phyloP scores from a whole-genome alignment of 2,888 invertebrate genomes.

The Eupithecia abbreviata region DNA sequence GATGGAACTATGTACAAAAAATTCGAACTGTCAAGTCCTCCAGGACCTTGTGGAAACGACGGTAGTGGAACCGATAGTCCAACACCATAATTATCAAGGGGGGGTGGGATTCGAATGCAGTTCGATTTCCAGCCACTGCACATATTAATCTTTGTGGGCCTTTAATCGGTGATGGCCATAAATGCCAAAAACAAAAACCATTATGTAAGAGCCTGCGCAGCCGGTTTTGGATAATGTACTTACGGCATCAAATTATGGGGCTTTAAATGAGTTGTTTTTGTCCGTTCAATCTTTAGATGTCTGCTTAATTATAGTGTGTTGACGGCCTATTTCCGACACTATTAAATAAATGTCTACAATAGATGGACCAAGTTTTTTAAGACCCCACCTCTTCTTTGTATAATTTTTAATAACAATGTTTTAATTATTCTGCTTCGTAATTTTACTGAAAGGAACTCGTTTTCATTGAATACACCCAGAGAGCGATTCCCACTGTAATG shows the following conservation, averaged over 20 bases:
- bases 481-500: background rate
- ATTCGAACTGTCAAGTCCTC: background rate
- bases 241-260: conserved; percentile 27
- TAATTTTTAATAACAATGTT: background rate
- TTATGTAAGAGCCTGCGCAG: conserved; percentile 25
- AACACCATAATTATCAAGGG: background rate
- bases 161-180: conserved; percentile 35
- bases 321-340: conserved; percentile 21
- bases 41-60: background rate
- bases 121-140: background rate
- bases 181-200: conserved; percentile 21
- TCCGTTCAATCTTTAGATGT: conserved; percentile 20
- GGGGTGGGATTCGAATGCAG: background rate
- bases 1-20: background rate
- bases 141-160: background rate
- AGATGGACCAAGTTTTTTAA: background rate
- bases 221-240: conserved; percentile 21
- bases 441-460: background rate
- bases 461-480: background rate
- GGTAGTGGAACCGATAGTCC: background rate
- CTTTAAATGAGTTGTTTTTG: conserved; percentile 30
- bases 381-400: background rate
- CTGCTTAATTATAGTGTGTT: conserved; percentile 25
- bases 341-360: conserved; percentile 10
- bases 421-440: background rate